Base-by-base conservation (phyloP, 2,113 vertebrate genomes). In the Miniopterus natalensis region DNA sequence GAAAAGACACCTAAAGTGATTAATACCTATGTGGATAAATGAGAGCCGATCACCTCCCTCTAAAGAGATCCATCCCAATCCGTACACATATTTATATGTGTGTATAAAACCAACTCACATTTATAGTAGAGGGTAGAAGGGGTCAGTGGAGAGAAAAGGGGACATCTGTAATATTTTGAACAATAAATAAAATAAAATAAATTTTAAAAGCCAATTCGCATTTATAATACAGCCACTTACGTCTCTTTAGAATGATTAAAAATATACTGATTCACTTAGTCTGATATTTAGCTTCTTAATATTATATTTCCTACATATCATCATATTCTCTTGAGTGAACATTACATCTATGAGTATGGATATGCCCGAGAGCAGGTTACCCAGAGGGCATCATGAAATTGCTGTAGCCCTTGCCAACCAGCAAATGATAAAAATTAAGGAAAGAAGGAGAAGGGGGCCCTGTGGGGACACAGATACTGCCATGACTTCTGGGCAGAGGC, bases 201-300 rank as follows among this genome's bases (percentile, higher is more conserved):
- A 36, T 36, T 36, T 36, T 36, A 36, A 36, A 36, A 36, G 36
- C n/a, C 57, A 63, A 21, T 12, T 11, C 20, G 53, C 13, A 20
- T 40, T 80, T 49, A 42, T 31, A 89, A 57, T 12, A 63, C 1
- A 36, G 13, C 4, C 36, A 57, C 40, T 59, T n/a, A 42, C 31
- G 59, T 73, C 51, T 57, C 61, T 55, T 36, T 18, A 61, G 42
- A 86, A 75, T 90, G 61, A 63, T 95, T 89, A 75, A 83, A 93
- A 84, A 86, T 59, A 92, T 3, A 29, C 45, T 11, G 29, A 70
- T 17, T 90, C 27, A 84, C 3, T 57, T 74, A 49, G 36, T 84
- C 53, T 88, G 71, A n/a, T 36, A 90, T 29, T 92, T 71, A 84
- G 27, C 18, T 79, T 57, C 47, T 57, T 36, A 47, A 29, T 49